phyloP scores from a whole-genome alignment of 2,797 vertebrate genomes.

The Morus bassanus region DNA sequence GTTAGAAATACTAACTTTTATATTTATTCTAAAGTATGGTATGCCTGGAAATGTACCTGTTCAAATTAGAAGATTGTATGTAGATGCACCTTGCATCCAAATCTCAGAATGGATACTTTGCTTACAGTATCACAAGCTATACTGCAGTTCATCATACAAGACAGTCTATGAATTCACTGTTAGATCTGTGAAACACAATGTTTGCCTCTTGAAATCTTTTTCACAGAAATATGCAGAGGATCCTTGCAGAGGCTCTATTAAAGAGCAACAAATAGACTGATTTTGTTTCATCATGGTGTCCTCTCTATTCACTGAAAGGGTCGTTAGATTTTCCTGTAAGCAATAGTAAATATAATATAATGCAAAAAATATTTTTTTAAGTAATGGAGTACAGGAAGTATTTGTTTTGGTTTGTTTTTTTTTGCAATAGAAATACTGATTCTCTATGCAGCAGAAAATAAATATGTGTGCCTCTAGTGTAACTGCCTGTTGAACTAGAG shows the following conservation, averaged over 20 bases:
- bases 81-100: neutral
- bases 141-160: neutral
- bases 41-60: neutral
- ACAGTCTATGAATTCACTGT: neutral
- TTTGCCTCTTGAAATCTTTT: neutral
- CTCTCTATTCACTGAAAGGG: neutral
- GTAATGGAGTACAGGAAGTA: neutral
- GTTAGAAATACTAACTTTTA: neutral
- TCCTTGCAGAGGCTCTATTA: neutral
- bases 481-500: neutral
- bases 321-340: neutral
- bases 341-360: neutral
- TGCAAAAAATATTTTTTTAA: neutral
- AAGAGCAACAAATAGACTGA: neutral
- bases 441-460: neutral
- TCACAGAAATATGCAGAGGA: neutral
- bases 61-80: neutral
- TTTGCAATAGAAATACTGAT: neutral
- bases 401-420: neutral
- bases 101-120: neutral
- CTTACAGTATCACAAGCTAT: neutral
- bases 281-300: neutral
- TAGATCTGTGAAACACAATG: neutral
- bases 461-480: neutral
- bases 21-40: neutral